Conservation (phyloP, 2,888 invertebrate genomes). For the Nephrotoma flavescens region DNA sequence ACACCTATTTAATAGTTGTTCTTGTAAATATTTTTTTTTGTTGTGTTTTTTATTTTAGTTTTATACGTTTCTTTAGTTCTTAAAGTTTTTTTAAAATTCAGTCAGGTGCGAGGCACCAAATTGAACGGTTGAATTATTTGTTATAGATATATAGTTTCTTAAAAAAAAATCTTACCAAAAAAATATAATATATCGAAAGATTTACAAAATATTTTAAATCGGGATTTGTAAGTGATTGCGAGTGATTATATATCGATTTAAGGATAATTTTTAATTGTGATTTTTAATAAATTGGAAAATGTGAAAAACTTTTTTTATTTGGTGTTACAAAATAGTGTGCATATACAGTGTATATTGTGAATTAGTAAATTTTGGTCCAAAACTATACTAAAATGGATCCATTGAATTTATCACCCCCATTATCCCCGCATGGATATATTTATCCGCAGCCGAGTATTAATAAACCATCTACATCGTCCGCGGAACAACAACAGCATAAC, state of each 20-base stretch:
- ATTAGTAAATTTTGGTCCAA: neutral
- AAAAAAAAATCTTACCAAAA: neutral
- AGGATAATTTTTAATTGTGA: neutral
- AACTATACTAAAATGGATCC: neutral
- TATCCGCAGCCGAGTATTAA: conserved; percentile 15
- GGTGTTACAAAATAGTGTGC: neutral
- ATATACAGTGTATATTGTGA: neutral
- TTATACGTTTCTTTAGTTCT: neutral
- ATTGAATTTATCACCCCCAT: neutral
- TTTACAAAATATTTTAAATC: neutral
- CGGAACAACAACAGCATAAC: conserved; percentile 16
- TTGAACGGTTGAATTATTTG: conserved; percentile 23
- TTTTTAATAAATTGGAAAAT: neutral
- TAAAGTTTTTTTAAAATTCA: conserved; percentile 22
- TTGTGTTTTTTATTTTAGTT: neutral
- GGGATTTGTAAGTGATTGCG: neutral
- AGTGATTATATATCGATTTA: neutral
- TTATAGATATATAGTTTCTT: neutral
- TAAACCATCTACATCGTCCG: conserved; percentile 29
- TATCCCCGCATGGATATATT: neutral
- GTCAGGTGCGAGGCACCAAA: conserved; percentile 34
- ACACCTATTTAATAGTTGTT: neutral
- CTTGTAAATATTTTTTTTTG: neutral
- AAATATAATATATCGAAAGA: neutral
- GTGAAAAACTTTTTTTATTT: neutral